Conservation (phyloP, 2,888 invertebrate genomes). For the Chymomyza fuscimana region DNA sequence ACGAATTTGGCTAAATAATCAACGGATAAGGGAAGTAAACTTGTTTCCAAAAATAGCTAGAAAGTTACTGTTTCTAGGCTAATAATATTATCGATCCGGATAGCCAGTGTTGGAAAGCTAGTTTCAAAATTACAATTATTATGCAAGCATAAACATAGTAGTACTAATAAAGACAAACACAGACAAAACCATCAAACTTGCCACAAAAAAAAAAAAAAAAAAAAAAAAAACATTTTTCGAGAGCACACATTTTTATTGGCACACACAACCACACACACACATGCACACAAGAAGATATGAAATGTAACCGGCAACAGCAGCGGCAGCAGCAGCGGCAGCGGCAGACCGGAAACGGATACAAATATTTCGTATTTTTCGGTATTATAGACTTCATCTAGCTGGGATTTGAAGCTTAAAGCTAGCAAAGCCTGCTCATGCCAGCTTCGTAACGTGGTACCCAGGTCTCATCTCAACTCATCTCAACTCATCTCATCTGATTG, state of each 20-base stretch:
- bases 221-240: constrained; percentile 39
- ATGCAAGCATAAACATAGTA: neutral
- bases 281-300: neutral
- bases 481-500: neutral
- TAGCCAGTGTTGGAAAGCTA: too few species aligned
- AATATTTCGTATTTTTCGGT: constrained; percentile 57
- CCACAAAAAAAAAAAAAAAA: constrained; percentile 25
- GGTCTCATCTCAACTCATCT: neutral
- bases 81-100: too few species aligned
- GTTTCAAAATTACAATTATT: neutral
- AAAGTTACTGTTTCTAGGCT: too few species aligned
- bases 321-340: neutral
- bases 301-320: neutral
- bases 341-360: constrained; percentile 51
- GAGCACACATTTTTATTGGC: constrained; percentile 40
- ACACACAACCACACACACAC: constrained; percentile 10
- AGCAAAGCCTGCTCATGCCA: constrained; percentile 34
- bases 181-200: constrained; percentile 10
- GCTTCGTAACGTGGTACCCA: neutral
- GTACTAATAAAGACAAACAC: constrained; percentile 16
- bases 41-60: too few species aligned
- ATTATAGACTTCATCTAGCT: constrained; percentile 55
- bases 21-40: too few species aligned
- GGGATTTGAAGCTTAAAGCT: constrained; percentile 51
- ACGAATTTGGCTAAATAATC: too few species aligned